A percentile compares a stretch with the other conserved stretches of the same genome.
Conservation (phyloP, 2,888 invertebrate species). For the Odontomyia ornata region DNA sequence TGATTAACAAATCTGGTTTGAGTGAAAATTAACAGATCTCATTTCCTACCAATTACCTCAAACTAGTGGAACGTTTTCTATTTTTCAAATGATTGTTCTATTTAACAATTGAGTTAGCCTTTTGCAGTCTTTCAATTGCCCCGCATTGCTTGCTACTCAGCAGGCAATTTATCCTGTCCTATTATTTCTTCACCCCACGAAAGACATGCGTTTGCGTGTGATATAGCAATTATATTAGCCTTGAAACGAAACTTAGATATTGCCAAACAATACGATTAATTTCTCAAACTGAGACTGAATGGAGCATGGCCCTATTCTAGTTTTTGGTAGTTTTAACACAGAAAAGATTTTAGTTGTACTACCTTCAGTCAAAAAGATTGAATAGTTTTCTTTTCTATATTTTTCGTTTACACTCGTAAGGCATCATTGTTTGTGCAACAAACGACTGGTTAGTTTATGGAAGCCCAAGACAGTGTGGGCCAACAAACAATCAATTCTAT, state of each 20-base stretch:
- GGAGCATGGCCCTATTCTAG: too few relatives aligned
- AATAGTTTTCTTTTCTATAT: neutral
- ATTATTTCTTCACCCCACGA: neutral
- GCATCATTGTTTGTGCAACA: conserved; percentile 54
- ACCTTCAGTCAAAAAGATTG: neutral
- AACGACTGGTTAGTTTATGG: conserved; percentile 51
- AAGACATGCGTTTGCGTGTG: conserved; percentile 1
- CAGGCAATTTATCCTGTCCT: conserved; percentile 10
- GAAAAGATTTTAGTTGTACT: too few relatives aligned
- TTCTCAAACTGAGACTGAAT: conserved; percentile 43
- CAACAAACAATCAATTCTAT: conserved; percentile 52
- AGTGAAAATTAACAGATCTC: too few relatives aligned
- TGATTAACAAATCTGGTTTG: too few relatives aligned
- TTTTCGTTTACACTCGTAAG: conserved; percentile 39
- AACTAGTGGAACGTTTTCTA: neutral
- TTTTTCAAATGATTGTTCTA: conserved; percentile 2
- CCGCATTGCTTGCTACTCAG: conserved; percentile 16
- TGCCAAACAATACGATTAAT: conserved; percentile 53
- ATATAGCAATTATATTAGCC: conserved; percentile 36
- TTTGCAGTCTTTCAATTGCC: neutral
- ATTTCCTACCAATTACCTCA: too few relatives aligned
- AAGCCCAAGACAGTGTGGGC: conserved; percentile 50
- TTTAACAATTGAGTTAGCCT: conserved; percentile 24
- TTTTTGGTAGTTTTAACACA: too few relatives aligned
- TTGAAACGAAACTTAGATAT: conserved; percentile 46